Evolutionary conservation across 1,140 invertebrate genomes (phyloP), one percentile per base, ranked within the genome.

Genomic region (Lutraria rhynchaena): DNA sequence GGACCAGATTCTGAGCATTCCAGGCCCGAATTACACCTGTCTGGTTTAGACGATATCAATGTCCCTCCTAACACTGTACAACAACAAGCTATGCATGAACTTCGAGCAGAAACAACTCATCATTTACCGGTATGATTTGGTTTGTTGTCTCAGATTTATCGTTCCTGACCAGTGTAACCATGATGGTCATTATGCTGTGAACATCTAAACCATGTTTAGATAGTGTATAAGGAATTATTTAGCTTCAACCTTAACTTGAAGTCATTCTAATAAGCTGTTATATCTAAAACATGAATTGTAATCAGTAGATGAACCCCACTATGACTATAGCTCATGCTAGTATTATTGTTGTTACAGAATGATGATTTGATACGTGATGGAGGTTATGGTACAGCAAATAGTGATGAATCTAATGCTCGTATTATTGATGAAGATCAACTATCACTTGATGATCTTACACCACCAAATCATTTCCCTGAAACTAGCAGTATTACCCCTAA

Each of bases 371-470:
- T 69, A 22, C 35, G 37, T 49, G 73, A 63, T 46, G 73, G 73
- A 29, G 73, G 73, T 22, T 75, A 61, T 29, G 44, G 57, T 17
- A 75, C 73, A 31, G 73, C 55, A n/a, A 75, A 75, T 17, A 75
- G 73, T 37, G 73, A 75, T 19, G 73, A 75, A 11, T 67, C 44
- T 13, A 44, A 67, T 49, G 13, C 31, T 27, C 46, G 35, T 31
- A 49, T 67, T 19, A 0, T 49, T 17, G 63, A 67, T 19, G 63
- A 67, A 27, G 63, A 67, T 29, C 63, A 67, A 27, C 41, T 49
- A 31, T 67, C 63, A 3, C 13, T 49, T 13, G 63, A 67, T 31
- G 63, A 67, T 19, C 63, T 67, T 0, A 67, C 63, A 7, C 63
- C 63, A 49, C 41, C 22, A 0, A 24, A 67, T 17, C n/a, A 24